phyloP scores from a whole-genome alignment of 1,140 invertebrate species.

The Drosophila novamexicana region DNA sequence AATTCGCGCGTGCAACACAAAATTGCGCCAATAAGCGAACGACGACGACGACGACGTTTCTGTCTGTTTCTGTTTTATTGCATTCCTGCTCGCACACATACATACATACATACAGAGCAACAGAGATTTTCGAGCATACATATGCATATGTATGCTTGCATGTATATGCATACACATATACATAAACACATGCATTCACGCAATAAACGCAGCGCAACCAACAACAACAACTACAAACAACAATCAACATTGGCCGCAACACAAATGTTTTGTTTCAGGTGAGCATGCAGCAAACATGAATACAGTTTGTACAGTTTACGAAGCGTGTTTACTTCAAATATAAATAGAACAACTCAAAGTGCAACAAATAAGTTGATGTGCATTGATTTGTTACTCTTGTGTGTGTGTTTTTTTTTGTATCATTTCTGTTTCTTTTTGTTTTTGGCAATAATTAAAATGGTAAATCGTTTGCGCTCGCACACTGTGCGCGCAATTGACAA shows the following conservation, averaged over 20 bases:
- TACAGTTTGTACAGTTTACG: constrained; percentile 10
- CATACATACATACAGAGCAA: constrained; percentile 56
- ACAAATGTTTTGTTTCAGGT: constrained; percentile 70
- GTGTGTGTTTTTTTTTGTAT: background rate
- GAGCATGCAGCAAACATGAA: constrained; percentile 36
- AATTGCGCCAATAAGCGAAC: constrained; percentile 82
- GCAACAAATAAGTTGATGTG: constrained; percentile 60
- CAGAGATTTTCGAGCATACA: constrained; percentile 68
- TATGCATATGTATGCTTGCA: constrained; percentile 30
- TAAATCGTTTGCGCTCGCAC: constrained; percentile 42
- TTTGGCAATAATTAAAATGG: constrained; percentile 50
- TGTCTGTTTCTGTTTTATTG: constrained; percentile 64
- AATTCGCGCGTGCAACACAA: constrained; percentile 65
- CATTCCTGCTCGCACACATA: constrained; percentile 58
- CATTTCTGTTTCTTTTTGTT: constrained; percentile 14
- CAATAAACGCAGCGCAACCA: constrained; percentile 57
- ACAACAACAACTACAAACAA: constrained; percentile 44
- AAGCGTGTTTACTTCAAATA: background rate
- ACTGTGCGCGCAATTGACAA: constrained; percentile 38
- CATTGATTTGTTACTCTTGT: constrained; percentile 49
- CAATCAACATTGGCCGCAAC: constrained; percentile 46
- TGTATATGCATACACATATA: constrained; percentile 23
- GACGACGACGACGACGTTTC: constrained; percentile 53
- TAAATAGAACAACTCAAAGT: constrained; percentile 29
- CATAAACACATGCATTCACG: constrained; percentile 61